These are phyloP conservation scores for Blomia tropicalis DNA, from an alignment of 2,888 invertebrate genomes.

Conservation along the genomic window DNA sequence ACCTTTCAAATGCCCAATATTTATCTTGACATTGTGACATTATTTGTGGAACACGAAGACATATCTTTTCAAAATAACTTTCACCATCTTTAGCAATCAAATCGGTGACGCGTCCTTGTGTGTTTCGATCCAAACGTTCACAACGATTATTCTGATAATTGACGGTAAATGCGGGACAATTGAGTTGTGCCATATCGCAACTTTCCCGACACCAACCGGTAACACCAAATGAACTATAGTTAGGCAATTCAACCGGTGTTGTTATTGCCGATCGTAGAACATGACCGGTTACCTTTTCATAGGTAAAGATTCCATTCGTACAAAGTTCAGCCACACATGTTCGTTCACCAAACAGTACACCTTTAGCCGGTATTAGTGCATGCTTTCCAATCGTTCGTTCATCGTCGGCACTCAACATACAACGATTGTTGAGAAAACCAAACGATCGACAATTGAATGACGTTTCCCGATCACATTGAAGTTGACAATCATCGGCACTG, in stretches of 20 bases:
- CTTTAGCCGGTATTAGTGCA: constrained; percentile 31
- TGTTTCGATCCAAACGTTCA: constrained; percentile 38
- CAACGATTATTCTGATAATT: constrained; percentile 38
- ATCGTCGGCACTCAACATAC: constrained; percentile 39
- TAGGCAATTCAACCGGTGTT: constrained; percentile 34
- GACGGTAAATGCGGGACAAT: constrained; percentile 38
- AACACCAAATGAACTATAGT: constrained; percentile 18
- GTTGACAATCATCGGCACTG: constrained; percentile 37
- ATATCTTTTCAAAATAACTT: constrained; percentile 39
- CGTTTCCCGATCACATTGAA: constrained; percentile 36
- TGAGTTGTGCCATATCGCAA: constrained; percentile 30
- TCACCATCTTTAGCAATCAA: constrained; percentile 36
- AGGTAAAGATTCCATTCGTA: constrained; percentile 38
- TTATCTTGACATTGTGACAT: constrained; percentile 34
- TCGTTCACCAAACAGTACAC: constrained; percentile 35
- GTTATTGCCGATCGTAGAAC: constrained; percentile 37
- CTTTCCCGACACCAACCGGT: constrained; percentile 24
- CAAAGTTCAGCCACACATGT: constrained; percentile 38
- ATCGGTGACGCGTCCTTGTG: constrained; percentile 36
- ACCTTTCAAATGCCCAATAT: constrained; percentile 41
- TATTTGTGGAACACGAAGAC: constrained; percentile 33
- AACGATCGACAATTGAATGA: constrained; percentile 38
- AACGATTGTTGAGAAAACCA: constrained; percentile 36
- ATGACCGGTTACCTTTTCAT: constrained; percentile 39
- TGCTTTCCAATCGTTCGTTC: constrained; percentile 35